Percentiles rank a stretch among this genome's conserved stretches.
phyloP scores from a whole-genome alignment of 2,888 invertebrate genomes.

The Furcula furcula region DNA sequence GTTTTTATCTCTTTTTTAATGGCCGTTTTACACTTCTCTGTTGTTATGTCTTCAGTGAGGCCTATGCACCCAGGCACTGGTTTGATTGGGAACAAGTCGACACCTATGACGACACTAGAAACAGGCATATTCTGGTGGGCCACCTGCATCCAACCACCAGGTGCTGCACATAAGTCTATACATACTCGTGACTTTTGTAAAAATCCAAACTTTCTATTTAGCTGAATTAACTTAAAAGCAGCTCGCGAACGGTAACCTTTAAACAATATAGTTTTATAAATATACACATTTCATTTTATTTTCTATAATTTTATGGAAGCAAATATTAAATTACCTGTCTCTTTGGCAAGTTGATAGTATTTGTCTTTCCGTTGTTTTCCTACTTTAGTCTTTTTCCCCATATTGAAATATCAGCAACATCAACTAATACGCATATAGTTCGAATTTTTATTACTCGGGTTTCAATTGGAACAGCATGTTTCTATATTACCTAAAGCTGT shows the following conservation, averaged over 20 bases:
- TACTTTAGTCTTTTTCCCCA: conserved; percentile 97
- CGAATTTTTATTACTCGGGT: too few relatives aligned
- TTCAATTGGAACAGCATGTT: too few relatives aligned
- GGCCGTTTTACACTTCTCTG: conserved; percentile 93
- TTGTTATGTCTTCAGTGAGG: conserved; percentile 97
- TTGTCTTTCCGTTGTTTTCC: conserved; percentile 99
- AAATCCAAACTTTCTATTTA: conserved; percentile 98
- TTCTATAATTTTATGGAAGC: too few relatives aligned
- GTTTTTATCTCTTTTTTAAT: conserved; percentile 93
- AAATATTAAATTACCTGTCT: conserved; percentile 89
- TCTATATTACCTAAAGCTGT: too few relatives aligned
- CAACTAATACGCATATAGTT: too few relatives aligned
- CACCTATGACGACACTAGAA: conserved; percentile 96
- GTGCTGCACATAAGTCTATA: conserved; percentile 99
- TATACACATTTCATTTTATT: too few relatives aligned
- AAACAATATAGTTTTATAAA: too few relatives aligned
- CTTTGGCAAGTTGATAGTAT: conserved; percentile 99
- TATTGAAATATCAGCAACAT: conserved; percentile 67
- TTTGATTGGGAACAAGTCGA: conserved; percentile 96
- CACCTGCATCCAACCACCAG: conserved; percentile 99
- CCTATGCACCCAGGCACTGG: conserved; percentile 94
- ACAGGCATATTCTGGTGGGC: conserved; percentile 99
- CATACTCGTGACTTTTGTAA: conserved; percentile 97
- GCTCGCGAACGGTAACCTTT: conserved; percentile 99
- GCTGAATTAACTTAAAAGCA: conserved; percentile 99